phyloP scores from a whole-genome alignment of 2,888 invertebrate genomes.

The Lymantria dispar region DNA sequence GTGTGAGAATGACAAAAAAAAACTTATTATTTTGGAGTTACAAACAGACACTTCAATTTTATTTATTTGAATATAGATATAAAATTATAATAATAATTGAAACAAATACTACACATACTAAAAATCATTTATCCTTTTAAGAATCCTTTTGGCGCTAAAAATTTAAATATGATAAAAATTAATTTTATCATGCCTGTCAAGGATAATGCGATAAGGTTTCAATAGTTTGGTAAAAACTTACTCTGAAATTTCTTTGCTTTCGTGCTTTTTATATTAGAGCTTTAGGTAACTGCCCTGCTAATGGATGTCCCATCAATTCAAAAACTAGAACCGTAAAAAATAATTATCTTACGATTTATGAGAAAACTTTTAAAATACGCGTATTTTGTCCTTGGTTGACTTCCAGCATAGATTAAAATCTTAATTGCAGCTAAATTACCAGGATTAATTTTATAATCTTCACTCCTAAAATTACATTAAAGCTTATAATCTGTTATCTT shows the following conservation, averaged over 20 bases:
- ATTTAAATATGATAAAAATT: no score
- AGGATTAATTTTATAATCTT: conserved; percentile 68
- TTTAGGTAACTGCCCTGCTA: neutral
- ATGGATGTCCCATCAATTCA: conserved; percentile 20
- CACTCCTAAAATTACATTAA: conserved; percentile 21
- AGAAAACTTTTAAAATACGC: conserved; percentile 60
- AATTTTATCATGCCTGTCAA: no score
- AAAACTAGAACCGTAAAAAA: conserved; percentile 44
- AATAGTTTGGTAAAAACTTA: no score
- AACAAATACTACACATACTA: neutral
- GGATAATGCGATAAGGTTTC: no score
- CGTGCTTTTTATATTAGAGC: neutral
- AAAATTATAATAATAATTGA: neutral
- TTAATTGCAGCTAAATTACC: conserved; percentile 71
- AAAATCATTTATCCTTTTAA: no score
- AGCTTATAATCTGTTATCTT: no score
- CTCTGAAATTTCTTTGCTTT: neutral
- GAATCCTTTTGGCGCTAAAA: no score
- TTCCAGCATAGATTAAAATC: conserved; percentile 67
- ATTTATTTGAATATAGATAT: no score
- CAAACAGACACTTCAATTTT: no score
- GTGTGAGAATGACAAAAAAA: no score
- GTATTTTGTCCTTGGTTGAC: conserved; percentile 57
- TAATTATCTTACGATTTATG: conserved; percentile 67
- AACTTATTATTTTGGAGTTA: no score